phyloP scores from a whole-genome alignment of 2,797 vertebrate species.

The Limosa lapponica region DNA sequence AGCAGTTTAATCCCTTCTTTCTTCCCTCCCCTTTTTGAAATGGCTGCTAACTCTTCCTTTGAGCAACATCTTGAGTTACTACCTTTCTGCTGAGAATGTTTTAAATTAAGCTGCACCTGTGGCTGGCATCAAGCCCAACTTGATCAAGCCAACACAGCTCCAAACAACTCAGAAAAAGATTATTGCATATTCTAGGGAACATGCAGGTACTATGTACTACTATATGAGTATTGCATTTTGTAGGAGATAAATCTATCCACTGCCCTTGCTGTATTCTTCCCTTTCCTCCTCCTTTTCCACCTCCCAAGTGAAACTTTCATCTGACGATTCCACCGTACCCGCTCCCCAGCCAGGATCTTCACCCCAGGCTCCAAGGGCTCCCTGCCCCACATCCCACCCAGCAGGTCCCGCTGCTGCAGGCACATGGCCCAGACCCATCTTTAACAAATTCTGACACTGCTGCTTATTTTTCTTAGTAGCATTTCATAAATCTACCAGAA shows the following conservation, averaged over 20 bases:
- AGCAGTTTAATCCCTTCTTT: neutral
- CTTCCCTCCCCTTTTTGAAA: neutral
- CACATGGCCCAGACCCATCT: neutral
- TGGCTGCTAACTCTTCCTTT: neutral
- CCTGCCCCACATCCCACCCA: accelerated
- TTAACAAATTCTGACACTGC: neutral
- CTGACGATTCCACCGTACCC: neutral
- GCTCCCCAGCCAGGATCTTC: neutral
- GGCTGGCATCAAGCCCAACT: neutral
- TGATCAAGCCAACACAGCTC: neutral
- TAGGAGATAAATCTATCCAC: neutral
- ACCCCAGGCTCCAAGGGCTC: neutral
- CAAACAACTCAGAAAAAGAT: neutral
- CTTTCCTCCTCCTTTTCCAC: neutral
- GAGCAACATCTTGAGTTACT: neutral
- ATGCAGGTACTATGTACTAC: neutral
- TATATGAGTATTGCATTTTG: accelerated
- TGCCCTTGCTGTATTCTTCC: neutral
- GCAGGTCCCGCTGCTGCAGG: accelerated
- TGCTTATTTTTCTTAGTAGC: neutral
- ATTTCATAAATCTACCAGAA: neutral
- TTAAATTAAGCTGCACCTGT: neutral
- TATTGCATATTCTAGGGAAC: neutral
- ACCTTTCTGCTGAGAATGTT: neutral
- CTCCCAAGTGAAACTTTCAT: neutral